A percentile compares a stretch with the other conserved stretches of the same genome.
phyloP scores from a whole-genome alignment of 2,797 vertebrate species.

The Argyrosomus regius region DNA sequence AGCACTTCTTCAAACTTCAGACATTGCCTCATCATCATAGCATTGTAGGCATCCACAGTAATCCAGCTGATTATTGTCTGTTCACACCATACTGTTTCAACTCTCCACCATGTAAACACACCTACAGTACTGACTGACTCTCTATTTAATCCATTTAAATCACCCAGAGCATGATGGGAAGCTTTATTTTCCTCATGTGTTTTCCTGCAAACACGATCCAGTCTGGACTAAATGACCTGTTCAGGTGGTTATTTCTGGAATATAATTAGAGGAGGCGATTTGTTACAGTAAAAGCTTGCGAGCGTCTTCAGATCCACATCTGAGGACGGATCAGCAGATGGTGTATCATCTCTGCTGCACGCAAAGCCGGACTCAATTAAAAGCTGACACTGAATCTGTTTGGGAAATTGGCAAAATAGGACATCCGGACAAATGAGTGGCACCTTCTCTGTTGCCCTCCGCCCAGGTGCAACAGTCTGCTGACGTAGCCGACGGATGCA shows the following conservation, averaged over 20 bases:
- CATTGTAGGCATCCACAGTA: no score
- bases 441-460: not conserved
- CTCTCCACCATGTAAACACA: not conserved
- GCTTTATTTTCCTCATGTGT: no score
- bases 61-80: not conserved
- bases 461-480: not conserved
- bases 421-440: not conserved
- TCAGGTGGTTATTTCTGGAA: conserved; percentile 3
- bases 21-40: not conserved
- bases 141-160: not conserved
- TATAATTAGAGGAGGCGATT: conserved; percentile 1
- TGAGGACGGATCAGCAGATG: not conserved
- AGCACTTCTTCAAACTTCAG: not conserved
- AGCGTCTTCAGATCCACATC: conserved; percentile 7
- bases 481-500: not conserved
- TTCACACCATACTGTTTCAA: not conserved
- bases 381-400: not conserved
- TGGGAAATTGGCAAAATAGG: not conserved
- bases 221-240: not conserved
- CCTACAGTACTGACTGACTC: not conserved
- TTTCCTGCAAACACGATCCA: not conserved
- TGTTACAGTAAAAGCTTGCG: not conserved
- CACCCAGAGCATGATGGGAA: not conserved
- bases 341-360: not conserved
- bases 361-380: not conserved